Base-by-base conservation (phyloP, 2,888 invertebrate species). In the Eristalinus aeneus region DNA sequence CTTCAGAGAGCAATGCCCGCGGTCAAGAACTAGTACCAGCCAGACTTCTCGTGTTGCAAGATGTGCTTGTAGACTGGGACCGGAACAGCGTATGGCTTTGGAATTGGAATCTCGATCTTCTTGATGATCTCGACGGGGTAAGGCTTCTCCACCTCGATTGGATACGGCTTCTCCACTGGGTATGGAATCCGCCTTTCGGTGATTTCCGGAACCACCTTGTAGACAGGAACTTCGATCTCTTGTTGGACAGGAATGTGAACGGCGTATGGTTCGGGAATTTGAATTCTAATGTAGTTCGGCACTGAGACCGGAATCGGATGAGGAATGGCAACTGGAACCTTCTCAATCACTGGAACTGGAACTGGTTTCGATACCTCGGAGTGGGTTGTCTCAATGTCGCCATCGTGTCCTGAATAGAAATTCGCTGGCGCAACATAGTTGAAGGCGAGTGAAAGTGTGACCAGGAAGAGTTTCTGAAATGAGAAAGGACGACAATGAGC, bases 41-140 rank as follows among this genome's bases (percentile, higher is more conserved):
- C 83, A 20, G 78, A 90, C 90, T 94, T 94, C 92, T 88, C 88
- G 60, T 82, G 88, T 69, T 95, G 95, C 93, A 95, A 95, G 89
- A 96, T 94, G 92, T 96, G 96, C 91, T 95, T 96, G 93, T 95
- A 96, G 20, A 96, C 95, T 56, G 95, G 95, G 11, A 95, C 94
- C 88, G 96, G 96, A 89, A 96, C 96, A 22, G 96, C 95, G 92
- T 96, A 96, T 6, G 96, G 96, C 90, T 95, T 95, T 89, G 95
- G 94, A 89, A 95, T 94, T 12, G 95, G 94, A 60, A 96, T 94
- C 90, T 95, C 95, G 64, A 96, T 95, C 90, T 94, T 96, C 93
- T 96, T 96, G 88, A 96, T 95, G 32, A 96, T 95, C 91, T 95
- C 95, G 5, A 96, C 95, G 89, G 96, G 96, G 94, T 96, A 96